Evolutionary conservation across 2,888 invertebrate species (phyloP), one percentile per base, ranked within the genome.

Genomic region (Allophyes oxyacanthae): DNA sequence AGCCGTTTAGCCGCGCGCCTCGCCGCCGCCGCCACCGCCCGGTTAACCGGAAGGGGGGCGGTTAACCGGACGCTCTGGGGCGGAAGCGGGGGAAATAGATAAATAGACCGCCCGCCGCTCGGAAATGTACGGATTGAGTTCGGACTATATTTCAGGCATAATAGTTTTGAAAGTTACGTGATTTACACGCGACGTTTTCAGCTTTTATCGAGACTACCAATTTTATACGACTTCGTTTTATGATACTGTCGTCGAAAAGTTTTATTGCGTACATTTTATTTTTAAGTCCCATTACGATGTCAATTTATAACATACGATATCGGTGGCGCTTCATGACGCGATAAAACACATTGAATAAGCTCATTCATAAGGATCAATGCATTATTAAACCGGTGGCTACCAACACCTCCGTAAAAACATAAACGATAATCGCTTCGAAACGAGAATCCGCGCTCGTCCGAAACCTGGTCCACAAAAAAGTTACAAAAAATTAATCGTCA

Each of bases 31-130:
- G 84, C 89, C 86, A 84, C 89, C 91, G 88, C 91, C 91, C 92
- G 93, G 92, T 92, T 92, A 93, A 92, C 93, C 92, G 92, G 92
- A 92, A 90, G 93, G 92, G 92, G 91, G 93, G 91, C 89, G 93
- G 93, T 93, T 93, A 92, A 93, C 92, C 93, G 93, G 93, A 92
- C 92, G 92, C 88, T 87, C 87, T 89, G 89, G 92, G 91, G 92
- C 92, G 93, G 92, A 94, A 92, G 89, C 90, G 91, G 92, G 93
- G 93, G 93, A 93, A 93, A 94, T 93, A 94, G 93, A 94, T 94
- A 94, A 94, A 94, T 94, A 93, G 90, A 93, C 92, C 92, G 88
- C 92, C 91, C 88, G 88, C 85, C 89, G 92, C 92, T 92, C 91
- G 93, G 93, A 93, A 92, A 94, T 94, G 92, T 93, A 90, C 93